phyloP scores from a whole-genome alignment of 2,888 invertebrate species.

The Podabrus alpinus region DNA sequence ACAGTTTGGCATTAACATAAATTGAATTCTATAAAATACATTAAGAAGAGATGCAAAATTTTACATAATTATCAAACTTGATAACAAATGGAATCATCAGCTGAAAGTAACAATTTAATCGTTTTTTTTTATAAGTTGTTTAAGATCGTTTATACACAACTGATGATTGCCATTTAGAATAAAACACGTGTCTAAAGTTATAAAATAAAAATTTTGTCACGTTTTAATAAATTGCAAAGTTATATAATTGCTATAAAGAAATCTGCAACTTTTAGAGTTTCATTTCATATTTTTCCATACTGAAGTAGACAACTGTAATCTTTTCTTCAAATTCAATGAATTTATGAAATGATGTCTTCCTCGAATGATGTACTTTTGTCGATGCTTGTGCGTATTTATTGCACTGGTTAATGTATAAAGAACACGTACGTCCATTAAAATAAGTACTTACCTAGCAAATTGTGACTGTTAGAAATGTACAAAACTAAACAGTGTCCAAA shows the following conservation, averaged over 20 bases:
- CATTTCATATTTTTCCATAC: neutral
- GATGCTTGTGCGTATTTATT: neutral
- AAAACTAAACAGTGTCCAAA: neutral
- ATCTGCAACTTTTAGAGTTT: neutral
- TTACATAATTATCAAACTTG: neutral
- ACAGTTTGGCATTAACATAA: neutral
- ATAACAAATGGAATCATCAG: too few species aligned
- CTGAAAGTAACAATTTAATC: too few species aligned
- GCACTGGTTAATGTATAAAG: neutral
- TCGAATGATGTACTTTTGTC: neutral
- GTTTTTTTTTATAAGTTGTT: too few species aligned
- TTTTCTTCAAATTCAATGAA: neutral
- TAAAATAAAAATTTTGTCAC: neutral
- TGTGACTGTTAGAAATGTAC: neutral
- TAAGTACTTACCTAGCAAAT: neutral
- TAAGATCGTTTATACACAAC: too few species aligned
- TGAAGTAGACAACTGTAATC: neutral
- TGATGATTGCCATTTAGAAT: too few species aligned
- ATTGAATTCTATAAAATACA: neutral
- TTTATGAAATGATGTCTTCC: neutral
- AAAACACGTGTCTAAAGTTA: too few species aligned
- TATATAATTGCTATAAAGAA: neutral
- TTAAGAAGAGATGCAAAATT: neutral
- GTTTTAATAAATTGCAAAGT: neutral
- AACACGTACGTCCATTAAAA: neutral